A percentile compares a stretch with the other conserved stretches of the same genome.
Conservation (phyloP, 2,888 invertebrate species). For the Peribatodes rhomboidaria region DNA sequence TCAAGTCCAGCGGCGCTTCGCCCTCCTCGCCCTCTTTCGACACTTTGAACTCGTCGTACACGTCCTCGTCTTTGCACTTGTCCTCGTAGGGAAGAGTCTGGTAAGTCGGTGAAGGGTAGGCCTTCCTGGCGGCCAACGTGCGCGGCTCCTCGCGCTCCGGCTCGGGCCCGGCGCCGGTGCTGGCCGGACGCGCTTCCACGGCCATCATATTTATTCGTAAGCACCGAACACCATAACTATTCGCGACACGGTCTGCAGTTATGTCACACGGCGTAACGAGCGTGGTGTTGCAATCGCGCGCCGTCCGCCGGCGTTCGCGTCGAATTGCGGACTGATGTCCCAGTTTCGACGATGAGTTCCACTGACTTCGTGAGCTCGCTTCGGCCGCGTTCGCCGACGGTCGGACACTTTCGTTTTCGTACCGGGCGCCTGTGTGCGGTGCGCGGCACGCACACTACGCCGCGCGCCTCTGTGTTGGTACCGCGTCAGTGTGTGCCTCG, state of each 20-base stretch:
- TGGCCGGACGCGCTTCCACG: slow-evolving; percentile 81
- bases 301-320: slow-evolving; percentile 82
- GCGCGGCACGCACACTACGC: slow-evolving; percentile 49
- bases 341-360: slow-evolving; percentile 87
- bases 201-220: slow-evolving; percentile 82
- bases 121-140: slow-evolving; percentile 83
- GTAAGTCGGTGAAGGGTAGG: slow-evolving; percentile 73
- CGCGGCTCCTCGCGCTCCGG: slow-evolving; percentile 79
- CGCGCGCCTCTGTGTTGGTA: slow-evolving; percentile 50
- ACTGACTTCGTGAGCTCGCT: slow-evolving; percentile 85
- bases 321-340: slow-evolving; percentile 88
- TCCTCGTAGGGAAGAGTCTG: slow-evolving; percentile 32
- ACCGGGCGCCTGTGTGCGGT: slow-evolving; percentile 64
- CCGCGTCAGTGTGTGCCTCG: slow-evolving; percentile 39
- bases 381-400: slow-evolving; percentile 82
- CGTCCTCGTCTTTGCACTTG: slow-evolving; percentile 30
- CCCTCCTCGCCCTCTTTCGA: slow-evolving; percentile 80
- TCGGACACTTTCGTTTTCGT: slow-evolving; percentile 87
- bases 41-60: slow-evolving; percentile 34
- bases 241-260: slow-evolving; percentile 78
- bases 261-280: slow-evolving; percentile 81
- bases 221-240: slow-evolving; percentile 76
- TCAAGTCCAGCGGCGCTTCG: slow-evolving; percentile 93
- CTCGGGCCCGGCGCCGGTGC: slow-evolving; percentile 73
- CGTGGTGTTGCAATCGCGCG: slow-evolving; percentile 61